Evolutionary conservation across 2,797 vertebrate genomes (phyloP).

Genomic region (Balearica regulorum): DNA sequence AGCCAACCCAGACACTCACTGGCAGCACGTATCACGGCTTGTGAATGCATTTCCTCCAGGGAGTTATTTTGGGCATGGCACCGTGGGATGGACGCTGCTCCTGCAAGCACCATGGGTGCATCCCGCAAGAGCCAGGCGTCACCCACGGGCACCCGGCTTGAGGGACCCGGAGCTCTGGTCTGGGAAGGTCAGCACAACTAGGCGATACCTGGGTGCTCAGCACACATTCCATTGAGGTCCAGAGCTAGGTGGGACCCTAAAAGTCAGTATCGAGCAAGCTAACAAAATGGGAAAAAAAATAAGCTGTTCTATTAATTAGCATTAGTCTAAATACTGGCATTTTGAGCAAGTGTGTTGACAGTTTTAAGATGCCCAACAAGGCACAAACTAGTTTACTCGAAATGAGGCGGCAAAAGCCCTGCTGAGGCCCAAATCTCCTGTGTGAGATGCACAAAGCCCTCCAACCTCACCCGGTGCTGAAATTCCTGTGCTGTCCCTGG

Average conservation of each 20-base stretch:
- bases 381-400: neutral
- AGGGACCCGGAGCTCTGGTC: neutral
- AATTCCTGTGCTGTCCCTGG: neutral
- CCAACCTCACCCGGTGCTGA: neutral
- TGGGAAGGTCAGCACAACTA: neutral
- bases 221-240: fast-evolving
- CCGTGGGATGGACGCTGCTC: neutral
- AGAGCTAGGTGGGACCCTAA: neutral
- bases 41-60: neutral
- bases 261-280: neutral
- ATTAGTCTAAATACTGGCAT: neutral
- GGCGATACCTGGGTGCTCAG: neutral
- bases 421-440: fast-evolving
- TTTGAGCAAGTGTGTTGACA: neutral
- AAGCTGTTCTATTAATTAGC: neutral
- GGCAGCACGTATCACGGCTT: neutral
- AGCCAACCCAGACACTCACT: fast-evolving
- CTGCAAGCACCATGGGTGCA: neutral
- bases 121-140: neutral
- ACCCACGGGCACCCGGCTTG: fast-evolving
- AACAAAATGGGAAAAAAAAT: neutral
- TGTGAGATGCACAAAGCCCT: neutral
- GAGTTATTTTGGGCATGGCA: neutral
- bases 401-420: neutral
- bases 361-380: neutral